Evolutionary conservation across 2,113 vertebrate species (phyloP).

Genomic region (Chaetura pelagica): DNA sequence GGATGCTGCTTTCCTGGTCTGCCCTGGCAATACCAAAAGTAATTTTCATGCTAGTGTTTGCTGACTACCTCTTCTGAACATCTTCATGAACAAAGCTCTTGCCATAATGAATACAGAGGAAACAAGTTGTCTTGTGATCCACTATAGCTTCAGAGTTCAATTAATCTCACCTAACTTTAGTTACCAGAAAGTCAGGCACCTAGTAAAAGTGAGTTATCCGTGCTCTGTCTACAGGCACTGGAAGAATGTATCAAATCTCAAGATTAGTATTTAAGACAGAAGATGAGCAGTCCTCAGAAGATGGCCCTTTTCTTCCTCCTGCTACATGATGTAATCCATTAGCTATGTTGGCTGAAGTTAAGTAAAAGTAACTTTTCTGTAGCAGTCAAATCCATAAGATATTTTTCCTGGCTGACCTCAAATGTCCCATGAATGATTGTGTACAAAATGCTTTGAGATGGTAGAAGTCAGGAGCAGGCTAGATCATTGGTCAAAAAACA

Average conservation of each 20-base stretch:
- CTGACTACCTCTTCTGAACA: neutral
- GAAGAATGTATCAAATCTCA: neutral
- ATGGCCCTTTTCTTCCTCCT: neutral
- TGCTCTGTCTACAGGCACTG: neutral
- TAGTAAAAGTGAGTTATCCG: neutral
- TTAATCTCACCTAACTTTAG: neutral
- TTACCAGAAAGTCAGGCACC: neutral
- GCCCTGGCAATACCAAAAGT: neutral
- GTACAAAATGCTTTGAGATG: neutral
- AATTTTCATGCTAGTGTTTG: neutral
- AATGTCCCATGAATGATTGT: neutral
- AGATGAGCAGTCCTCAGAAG: neutral
- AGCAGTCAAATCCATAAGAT: neutral
- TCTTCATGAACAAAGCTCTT: neutral
- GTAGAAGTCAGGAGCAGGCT: neutral
- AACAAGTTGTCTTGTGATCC: neutral
- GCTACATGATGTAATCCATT: neutral
- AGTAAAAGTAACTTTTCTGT: neutral
- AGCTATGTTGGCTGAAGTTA: neutral
- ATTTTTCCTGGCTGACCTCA: neutral
- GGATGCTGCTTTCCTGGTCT: neutral
- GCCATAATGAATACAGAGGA: neutral
- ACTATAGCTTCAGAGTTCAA: neutral
- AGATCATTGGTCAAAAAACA: neutral
- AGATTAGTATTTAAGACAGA: neutral